Evolutionary conservation across 1,140 invertebrate genomes (phyloP).

Genomic region (Hypothenemus hampei): DNA sequence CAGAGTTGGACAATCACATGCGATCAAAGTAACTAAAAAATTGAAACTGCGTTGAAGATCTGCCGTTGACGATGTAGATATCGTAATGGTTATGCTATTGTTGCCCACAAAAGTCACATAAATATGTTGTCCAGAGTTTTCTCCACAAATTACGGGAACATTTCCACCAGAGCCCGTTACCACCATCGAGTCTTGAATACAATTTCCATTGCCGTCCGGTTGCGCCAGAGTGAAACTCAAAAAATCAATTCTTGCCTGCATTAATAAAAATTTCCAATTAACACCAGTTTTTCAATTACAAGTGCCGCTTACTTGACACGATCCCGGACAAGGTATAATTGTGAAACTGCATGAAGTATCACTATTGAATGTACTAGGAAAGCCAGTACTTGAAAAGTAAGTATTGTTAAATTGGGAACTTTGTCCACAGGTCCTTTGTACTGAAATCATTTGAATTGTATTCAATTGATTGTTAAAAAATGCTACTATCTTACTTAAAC

Average conservation of each 20-base stretch:
- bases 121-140: conserved; percentile 75
- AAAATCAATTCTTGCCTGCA: conserved; percentile 71
- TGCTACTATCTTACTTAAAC: conserved; percentile 58
- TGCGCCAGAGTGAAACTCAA: conserved; percentile 65
- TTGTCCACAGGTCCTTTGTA: conserved; percentile 62
- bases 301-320: conserved; percentile 62
- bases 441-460: conserved; percentile 43
- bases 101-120: conserved; percentile 71
- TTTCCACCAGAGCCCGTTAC: conserved; percentile 62
- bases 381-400: conserved; percentile 72
- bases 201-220: conserved; percentile 67
- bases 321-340: conserved; percentile 62
- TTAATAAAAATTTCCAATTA: conserved; percentile 30
- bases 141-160: conserved; percentile 70
- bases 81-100: conserved; percentile 60
- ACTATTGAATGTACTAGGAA: conserved; percentile 61
- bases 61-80: conserved; percentile 57
- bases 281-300: too few relatives aligned
- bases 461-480: not conserved
- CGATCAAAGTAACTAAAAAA: conserved; percentile 67
- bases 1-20: conserved; percentile 59
- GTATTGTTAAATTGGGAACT: conserved; percentile 71
- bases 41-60: conserved; percentile 66
- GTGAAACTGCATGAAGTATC: conserved; percentile 65
- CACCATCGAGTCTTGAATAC: conserved; percentile 63